A percentile compares a stretch with the other conserved stretches of the same genome.
phyloP scores from a whole-genome alignment of 2,888 invertebrate species.

The Orchestes rusci region DNA sequence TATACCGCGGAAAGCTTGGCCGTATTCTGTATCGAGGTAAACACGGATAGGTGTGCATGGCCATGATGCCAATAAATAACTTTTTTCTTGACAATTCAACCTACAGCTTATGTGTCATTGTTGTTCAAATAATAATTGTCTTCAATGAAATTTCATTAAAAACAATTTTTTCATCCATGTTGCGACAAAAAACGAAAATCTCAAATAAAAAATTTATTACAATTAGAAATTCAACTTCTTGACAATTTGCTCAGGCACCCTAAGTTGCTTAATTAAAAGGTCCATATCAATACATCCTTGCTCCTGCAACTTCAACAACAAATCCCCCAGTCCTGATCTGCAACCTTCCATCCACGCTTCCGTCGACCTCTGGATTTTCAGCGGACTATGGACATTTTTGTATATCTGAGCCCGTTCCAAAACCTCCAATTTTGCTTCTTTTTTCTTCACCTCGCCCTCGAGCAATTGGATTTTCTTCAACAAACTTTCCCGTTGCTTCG shows the following conservation, averaged over 20 bases:
- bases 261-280: slow-evolving; percentile 9
- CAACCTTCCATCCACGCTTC: slow-evolving; percentile 14
- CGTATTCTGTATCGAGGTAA: too few relatives aligned
- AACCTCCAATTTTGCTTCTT: slow-evolving; percentile 13
- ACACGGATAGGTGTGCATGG: too few relatives aligned
- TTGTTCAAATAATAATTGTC: too few relatives aligned
- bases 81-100: too few relatives aligned
- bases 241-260: slow-evolving; percentile 12
- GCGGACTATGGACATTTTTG: slow-evolving; percentile 12
- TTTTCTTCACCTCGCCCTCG: slow-evolving; percentile 11
- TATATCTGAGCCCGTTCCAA: slow-evolving; percentile 17
- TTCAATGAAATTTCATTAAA: too few relatives aligned
- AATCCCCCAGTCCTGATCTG: slow-evolving; percentile 7
- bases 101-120: too few relatives aligned
- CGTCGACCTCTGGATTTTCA: slow-evolving; percentile 8
- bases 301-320: slow-evolving; percentile 13
- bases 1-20: too few relatives aligned
- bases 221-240: slow-evolving; percentile 9
- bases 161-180: too few relatives aligned
- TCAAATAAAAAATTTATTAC: too few relatives aligned
- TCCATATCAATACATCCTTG: slow-evolving; percentile 17
- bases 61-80: too few relatives aligned
- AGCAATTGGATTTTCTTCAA: slow-evolving; percentile 7
- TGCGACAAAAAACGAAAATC: too few relatives aligned
- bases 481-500: slow-evolving; percentile 14